These are phyloP conservation scores for Oxyteleia sp. DNA, from an alignment of 2,888 invertebrate species.

Conservation along the genomic window DNA sequence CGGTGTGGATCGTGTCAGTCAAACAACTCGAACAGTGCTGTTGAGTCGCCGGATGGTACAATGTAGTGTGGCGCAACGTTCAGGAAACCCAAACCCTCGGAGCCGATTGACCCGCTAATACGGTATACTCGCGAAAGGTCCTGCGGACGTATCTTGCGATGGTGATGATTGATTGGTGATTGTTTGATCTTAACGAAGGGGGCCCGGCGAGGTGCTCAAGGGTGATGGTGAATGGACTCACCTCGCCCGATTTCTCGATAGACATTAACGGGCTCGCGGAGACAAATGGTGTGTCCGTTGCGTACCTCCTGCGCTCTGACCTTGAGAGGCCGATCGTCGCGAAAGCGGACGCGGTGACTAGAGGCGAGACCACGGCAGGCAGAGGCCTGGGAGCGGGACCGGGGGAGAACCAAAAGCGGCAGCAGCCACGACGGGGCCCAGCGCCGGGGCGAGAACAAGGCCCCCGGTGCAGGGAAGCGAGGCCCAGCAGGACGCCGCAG, in stretches of 20 bases:
- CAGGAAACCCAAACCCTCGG: not conserved
- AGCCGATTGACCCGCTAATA: too few species aligned
- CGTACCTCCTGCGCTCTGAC: conserved; percentile 60
- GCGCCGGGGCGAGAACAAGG: too few species aligned
- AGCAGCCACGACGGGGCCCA: conserved; percentile 86
- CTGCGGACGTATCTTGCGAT: not conserved
- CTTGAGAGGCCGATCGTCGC: conserved; percentile 65
- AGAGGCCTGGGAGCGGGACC: conserved; percentile 73
- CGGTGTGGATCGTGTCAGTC: conserved; percentile 25
- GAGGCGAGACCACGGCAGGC: conserved; percentile 75
- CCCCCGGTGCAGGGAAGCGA: too few species aligned
- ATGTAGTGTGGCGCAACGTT: conserved; percentile 34
- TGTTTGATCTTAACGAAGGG: conserved; percentile 16
- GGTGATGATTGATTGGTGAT: conserved; percentile 33
- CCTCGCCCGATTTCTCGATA: conserved; percentile 71
- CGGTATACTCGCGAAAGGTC: not conserved
- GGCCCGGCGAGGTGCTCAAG: conserved; percentile 72
- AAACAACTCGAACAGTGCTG: conserved; percentile 12
- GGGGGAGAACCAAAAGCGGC: conserved; percentile 70
- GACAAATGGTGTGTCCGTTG: conserved; percentile 73
- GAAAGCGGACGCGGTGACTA: conserved; percentile 82
- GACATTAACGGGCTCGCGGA: conserved; percentile 68
- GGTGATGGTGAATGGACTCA: conserved; percentile 84
- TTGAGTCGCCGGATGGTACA: conserved; percentile 26
- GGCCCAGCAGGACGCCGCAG: too few species aligned